Conservation (phyloP, 2,113 vertebrate species). For the Oplegnathus fasciatus region DNA sequence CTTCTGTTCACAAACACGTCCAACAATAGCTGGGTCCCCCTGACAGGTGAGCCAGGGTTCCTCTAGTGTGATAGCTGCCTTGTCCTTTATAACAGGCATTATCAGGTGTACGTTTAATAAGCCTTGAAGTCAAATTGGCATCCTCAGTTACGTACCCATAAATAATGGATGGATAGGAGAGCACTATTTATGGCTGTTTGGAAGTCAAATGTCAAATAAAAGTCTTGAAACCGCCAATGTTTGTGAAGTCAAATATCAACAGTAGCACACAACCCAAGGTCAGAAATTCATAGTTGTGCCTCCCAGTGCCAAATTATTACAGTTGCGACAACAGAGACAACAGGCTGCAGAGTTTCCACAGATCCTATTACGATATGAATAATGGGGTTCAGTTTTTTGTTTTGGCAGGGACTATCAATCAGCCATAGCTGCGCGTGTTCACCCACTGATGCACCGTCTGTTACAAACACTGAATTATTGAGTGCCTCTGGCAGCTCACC, state of each 20-base stretch:
- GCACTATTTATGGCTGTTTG: constrained; percentile 53
- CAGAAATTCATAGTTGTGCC: constrained; percentile 42
- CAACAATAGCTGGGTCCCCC: constrained; percentile 57
- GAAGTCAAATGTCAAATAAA: constrained; percentile 56
- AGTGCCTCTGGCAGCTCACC: constrained; percentile 77
- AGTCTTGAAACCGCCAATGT: constrained; percentile 40
- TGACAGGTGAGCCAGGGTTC: constrained; percentile 71
- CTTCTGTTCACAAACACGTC: constrained; percentile 44
- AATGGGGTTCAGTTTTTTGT: constrained; percentile 76
- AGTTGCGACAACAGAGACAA: constrained; percentile 55
- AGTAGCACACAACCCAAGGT: constrained; percentile 30
- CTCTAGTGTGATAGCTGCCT: constrained; percentile 52
- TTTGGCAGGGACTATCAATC: constrained; percentile 76
- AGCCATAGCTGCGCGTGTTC: constrained; percentile 66
- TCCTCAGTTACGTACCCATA: constrained; percentile 71
- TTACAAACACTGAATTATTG: constrained; percentile 88
- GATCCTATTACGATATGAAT: constrained; percentile 78
- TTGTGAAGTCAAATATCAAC: constrained; percentile 56
- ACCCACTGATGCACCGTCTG: constrained; percentile 83
- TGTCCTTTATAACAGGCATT: constrained; percentile 70
- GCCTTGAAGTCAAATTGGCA: constrained; percentile 76
- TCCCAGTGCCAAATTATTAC: constrained; percentile 56
- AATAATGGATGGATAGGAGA: constrained; percentile 73
- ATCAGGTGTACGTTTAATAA: constrained; percentile 80
- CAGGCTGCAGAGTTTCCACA: constrained; percentile 67